These are phyloP conservation scores for Proctacanthus coquilletti DNA, from an alignment of 1,140 invertebrate genomes.

Conservation along the genomic window DNA sequence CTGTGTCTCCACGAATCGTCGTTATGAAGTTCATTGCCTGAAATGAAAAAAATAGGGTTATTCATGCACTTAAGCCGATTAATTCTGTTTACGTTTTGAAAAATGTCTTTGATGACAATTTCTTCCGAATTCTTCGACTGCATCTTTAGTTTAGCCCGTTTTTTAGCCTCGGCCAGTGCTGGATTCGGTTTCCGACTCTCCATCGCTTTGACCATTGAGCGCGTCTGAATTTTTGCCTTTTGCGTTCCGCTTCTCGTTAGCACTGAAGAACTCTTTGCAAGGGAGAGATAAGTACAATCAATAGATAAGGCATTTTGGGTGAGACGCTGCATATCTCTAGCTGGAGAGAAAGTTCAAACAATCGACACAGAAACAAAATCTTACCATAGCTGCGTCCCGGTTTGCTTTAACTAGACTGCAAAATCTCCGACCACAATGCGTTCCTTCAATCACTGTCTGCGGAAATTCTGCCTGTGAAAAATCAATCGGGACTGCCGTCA, in stretches of 20 bases:
- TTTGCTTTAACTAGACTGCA: too few relatives aligned
- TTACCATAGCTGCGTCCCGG: too few relatives aligned
- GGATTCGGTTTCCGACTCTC: conserved; percentile 32
- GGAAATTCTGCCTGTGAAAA: too few relatives aligned
- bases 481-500: too few relatives aligned
- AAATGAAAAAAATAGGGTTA: conserved; percentile 17
- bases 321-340: too few relatives aligned
- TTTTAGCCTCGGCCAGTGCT: conserved; percentile 38
- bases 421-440: too few relatives aligned
- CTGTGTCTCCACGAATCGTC: conserved; percentile 44
- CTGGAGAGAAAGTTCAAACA: too few relatives aligned
- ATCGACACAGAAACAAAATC: too few relatives aligned
- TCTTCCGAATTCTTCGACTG: conserved; percentile 19
- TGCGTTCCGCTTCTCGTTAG: conserved; percentile 39
- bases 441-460: too few relatives aligned
- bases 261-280: conserved; percentile 30
- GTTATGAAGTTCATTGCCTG: conserved; percentile 47
- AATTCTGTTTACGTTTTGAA: conserved; percentile 35
- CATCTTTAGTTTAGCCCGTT: conserved; percentile 36
- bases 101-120: conserved; percentile 36
- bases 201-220: conserved; percentile 36
- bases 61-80: neutral
- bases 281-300: too few relatives aligned
- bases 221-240: conserved; percentile 43
- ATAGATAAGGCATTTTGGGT: too few relatives aligned